Evolutionary conservation across 2,888 invertebrate species (phyloP), one percentile per base, ranked within the genome.

Genomic region (Pocota personata): DNA sequence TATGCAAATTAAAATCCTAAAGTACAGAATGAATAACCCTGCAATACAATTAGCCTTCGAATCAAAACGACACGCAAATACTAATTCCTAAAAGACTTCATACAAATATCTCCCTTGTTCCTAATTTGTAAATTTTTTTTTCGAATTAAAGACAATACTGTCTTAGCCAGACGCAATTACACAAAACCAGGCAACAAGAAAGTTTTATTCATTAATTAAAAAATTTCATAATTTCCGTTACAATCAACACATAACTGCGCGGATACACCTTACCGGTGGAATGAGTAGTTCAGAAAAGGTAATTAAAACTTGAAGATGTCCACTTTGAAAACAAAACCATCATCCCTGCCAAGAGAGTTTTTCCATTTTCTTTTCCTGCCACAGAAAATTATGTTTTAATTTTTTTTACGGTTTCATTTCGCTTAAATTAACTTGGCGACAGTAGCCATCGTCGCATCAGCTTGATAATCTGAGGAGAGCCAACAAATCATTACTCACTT

Each of bases 401-500:
- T 55, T 32, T 66, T 32, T 19, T 14, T 24, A 46, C 10, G 66
- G 57, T 58, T 67, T 30, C 46, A 64, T 64, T 64, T 46, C 14
- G 24, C 40, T 73, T 43, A 66, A 73, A 73, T 80, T 80, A 80
- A 60, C 66, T 73, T 67, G 58, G 32, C 50, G 60, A 43, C 43
- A 60, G 32, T 37, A 48, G 60, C 58, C 46, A 58, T 32, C 12
- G 30, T 66, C 37, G 8, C 50, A 16, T 30, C 32, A 19, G 35
- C 48, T 16, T 66, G 10, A 66, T 58, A 72, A 67, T 60, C 21
- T 50, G 12, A 66, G 46, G 37, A 40, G 66, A 73, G 32, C 55
- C 40, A 58, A 73, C 58, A 73, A 80, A 80, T 67, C 66, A 80
- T 73, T 80, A 60, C 50, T 67, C 66, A 80, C 58, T 73, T 73